Evolutionary conservation across 2,888 invertebrate genomes (phyloP).

Genomic region (Nomada fabriciana): DNA sequence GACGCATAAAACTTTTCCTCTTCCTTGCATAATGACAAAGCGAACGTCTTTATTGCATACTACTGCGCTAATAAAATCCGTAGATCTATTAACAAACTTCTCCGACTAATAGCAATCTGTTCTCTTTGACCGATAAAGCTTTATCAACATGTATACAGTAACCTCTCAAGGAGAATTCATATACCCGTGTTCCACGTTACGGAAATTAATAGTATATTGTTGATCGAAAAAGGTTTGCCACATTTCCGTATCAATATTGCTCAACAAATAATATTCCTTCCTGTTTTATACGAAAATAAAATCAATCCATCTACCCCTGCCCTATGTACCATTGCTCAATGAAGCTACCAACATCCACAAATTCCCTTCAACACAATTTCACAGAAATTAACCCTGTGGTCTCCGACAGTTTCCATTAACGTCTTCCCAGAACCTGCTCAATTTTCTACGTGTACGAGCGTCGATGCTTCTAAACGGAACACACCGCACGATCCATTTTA

Average conservation of each 20-base stretch:
- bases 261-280: too few relatives aligned
- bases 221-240: too few relatives aligned
- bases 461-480: slow-evolving; percentile 13
- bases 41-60: background rate
- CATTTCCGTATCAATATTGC: too few relatives aligned
- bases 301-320: background rate
- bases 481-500: slow-evolving; percentile 52
- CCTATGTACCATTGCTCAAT: background rate
- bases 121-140: background rate
- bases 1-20: slow-evolving; percentile 3
- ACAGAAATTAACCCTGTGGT: background rate
- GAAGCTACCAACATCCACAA: background rate
- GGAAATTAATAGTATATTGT: too few relatives aligned
- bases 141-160: too few relatives aligned
- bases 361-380: background rate
- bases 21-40: background rate
- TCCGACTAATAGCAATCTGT: background rate
- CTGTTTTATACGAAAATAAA: too few relatives aligned
- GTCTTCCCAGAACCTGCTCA: background rate
- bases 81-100: too few relatives aligned
- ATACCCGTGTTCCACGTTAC: too few relatives aligned
- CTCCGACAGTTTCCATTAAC: background rate
- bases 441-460: slow-evolving; percentile 3
- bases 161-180: too few relatives aligned
- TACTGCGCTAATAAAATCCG: background rate